Conservation (phyloP, 2,888 invertebrate species). For the Phyllotreta cruciferae region DNA sequence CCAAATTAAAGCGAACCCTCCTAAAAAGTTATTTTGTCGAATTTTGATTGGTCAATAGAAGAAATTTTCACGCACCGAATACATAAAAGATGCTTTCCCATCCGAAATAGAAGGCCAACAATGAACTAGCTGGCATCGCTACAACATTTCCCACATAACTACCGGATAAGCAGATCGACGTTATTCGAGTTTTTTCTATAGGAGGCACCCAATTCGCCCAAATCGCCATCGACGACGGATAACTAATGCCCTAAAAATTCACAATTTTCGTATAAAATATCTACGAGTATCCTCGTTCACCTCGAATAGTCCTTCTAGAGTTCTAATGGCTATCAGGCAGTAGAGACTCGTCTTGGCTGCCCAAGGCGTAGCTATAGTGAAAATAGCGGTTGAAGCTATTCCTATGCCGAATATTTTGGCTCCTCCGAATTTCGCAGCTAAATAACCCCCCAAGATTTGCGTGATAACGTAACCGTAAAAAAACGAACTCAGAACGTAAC, state of each 20-base stretch:
- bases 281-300: slow-evolving; percentile 18
- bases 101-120: slow-evolving; percentile 74
- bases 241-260: slow-evolving; percentile 70
- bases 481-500: slow-evolving; percentile 82
- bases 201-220: slow-evolving; percentile 87
- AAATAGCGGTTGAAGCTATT: slow-evolving; percentile 16
- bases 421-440: slow-evolving; percentile 78
- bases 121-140: slow-evolving; percentile 78
- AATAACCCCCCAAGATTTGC: slow-evolving; percentile 82
- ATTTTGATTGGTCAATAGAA: too few relatives aligned
- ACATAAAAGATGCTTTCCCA: slow-evolving; percentile 84
- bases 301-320: slow-evolving; percentile 53
- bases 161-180: slow-evolving; percentile 83
- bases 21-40: slow-evolving; percentile 51
- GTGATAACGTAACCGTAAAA: slow-evolving; percentile 90
- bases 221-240: slow-evolving; percentile 80
- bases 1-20: slow-evolving; percentile 74
- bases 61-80: slow-evolving; percentile 55
- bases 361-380: slow-evolving; percentile 16
- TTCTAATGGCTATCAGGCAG: slow-evolving; percentile 74
- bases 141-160: slow-evolving; percentile 85
- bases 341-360: slow-evolving; percentile 65
- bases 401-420: slow-evolving; percentile 5
- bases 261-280: not conserved
- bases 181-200: slow-evolving; percentile 76